A percentile compares a stretch with the other conserved stretches of the same genome.
phyloP scores from a whole-genome alignment of 2,113 vertebrate species.

The Odontesthes bonariensis region DNA sequence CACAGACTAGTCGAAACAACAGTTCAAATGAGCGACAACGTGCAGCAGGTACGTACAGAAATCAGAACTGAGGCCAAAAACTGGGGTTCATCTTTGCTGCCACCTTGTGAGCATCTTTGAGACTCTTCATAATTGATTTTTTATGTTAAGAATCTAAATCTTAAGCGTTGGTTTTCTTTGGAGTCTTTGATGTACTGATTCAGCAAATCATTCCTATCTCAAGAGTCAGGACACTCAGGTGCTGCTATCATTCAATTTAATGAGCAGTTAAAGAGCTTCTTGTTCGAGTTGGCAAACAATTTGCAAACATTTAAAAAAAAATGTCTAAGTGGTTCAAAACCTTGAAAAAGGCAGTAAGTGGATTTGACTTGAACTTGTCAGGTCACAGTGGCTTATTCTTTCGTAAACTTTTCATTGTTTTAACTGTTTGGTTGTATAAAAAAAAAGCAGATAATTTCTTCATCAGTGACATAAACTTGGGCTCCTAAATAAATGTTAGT shows the following conservation, averaged over 20 bases:
- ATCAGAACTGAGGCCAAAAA: conserved; percentile 32
- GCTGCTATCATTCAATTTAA: not conserved
- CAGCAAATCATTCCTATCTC: not conserved
- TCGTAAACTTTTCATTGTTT: too few relatives aligned
- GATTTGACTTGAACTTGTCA: not conserved
- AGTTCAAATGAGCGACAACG: conserved; percentile 33
- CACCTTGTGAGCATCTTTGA: conserved; percentile 31
- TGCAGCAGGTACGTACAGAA: conserved; percentile 16
- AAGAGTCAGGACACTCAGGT: not conserved
- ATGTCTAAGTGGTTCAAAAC: not conserved
- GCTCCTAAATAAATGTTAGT: too few relatives aligned
- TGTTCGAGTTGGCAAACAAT: not conserved
- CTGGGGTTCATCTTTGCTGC: conserved; percentile 24
- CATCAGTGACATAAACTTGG: too few relatives aligned
- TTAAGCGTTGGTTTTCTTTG: not conserved
- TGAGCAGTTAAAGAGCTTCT: not conserved
- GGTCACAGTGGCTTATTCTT: too few relatives aligned
- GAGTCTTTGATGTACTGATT: not conserved
- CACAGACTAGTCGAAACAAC: conserved; percentile 59
- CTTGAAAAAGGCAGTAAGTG: not conserved
- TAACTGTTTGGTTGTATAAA: too few relatives aligned
- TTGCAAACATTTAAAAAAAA: not conserved
- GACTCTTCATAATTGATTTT: not conserved
- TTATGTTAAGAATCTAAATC: not conserved
- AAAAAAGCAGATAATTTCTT: too few relatives aligned